Evolutionary conservation across 1,140 invertebrate species (phyloP).

Genomic region (Drosophila sproati): DNA sequence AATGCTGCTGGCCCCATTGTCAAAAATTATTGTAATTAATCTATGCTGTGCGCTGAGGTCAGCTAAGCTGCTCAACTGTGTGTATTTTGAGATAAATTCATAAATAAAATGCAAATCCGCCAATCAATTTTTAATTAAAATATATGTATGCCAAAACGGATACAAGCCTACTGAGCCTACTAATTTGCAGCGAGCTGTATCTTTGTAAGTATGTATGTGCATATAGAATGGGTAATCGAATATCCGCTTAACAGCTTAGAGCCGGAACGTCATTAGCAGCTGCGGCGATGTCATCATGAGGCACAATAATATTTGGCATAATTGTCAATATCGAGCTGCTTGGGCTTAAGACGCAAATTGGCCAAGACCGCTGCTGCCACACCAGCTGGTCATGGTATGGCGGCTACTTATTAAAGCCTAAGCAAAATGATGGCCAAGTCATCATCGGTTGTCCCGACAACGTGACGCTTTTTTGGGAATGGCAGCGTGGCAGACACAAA

Average conservation of each 20-base stretch:
- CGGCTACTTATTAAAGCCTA: conserved; percentile 40
- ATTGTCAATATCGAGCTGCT: conserved; percentile 72
- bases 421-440: conserved; percentile 26
- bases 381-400: conserved; percentile 44
- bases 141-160: conserved; percentile 37
- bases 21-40: conserved; percentile 56
- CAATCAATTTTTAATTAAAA: conserved; percentile 81
- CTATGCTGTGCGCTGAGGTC: conserved; percentile 11
- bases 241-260: conserved; percentile 68
- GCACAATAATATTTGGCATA: conserved; percentile 68
- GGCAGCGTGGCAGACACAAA: not conserved
- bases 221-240: conserved; percentile 35
- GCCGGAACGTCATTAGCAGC: conserved; percentile 64
- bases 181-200: conserved; percentile 48
- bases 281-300: conserved; percentile 32
- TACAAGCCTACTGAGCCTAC: conserved; percentile 39
- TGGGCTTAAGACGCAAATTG: conserved; percentile 64
- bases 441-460: conserved; percentile 33
- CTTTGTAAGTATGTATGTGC: conserved; percentile 12
- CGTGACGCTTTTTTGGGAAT: not conserved
- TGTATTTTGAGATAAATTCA: conserved; percentile 49
- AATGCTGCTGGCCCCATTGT: conserved; percentile 17
- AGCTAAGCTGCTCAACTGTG: conserved; percentile 54
- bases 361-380: conserved; percentile 29
- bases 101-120: conserved; percentile 67